Evolutionary conservation across 2,888 invertebrate species (phyloP), one percentile per base, ranked within the genome.

Genomic region (Rhabditoides inermis): DNA sequence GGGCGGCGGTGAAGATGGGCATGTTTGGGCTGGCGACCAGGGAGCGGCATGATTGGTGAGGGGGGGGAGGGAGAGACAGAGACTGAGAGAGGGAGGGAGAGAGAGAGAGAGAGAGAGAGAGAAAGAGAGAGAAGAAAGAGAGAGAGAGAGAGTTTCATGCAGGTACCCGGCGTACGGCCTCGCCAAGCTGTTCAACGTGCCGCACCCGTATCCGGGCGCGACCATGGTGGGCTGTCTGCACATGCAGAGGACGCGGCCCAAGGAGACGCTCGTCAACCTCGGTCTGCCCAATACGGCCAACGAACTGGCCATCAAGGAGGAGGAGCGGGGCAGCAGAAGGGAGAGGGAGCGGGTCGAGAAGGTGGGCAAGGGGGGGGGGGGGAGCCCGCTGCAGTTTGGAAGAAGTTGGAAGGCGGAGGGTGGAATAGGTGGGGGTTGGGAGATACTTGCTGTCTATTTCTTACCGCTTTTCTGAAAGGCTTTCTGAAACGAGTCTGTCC

Each of bases 161-260:
- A 61, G 64, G 64, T 63, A 65, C 49, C 66, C 66, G 0, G 61
- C 85, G 60, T 79, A 84, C 39, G 76, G 88, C 6, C 81, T 99
- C 0, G 92, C 90, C 76, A 89, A 88, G 77, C 81, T 92, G 40
- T 95, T 94, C 76, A 95, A 98, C 76, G 84, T 98, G 27, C 88
- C 90, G 0, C 86, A 91, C 76, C 88, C 91, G 0, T 85, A 84
- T 58, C 83, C 83, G 28, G 84, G 84, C 81, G 82, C 78, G 77
- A 50, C 52, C 4, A 23, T 57, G 58, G 42, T 32, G 49, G 49
- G 68, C 59, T 32, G 60, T n/a, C 37, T 41, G 4, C 54, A 54
- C 45, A 22, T 61, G 28, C 59, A 61, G 30, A 65, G 62, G 44
- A 54, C 35, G 37, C 32, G 28, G 15, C 51, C 49, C 7, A 53